Evolutionary conservation across 2,113 vertebrate genomes (phyloP).

Genomic region (Corythaeola cristata): DNA sequence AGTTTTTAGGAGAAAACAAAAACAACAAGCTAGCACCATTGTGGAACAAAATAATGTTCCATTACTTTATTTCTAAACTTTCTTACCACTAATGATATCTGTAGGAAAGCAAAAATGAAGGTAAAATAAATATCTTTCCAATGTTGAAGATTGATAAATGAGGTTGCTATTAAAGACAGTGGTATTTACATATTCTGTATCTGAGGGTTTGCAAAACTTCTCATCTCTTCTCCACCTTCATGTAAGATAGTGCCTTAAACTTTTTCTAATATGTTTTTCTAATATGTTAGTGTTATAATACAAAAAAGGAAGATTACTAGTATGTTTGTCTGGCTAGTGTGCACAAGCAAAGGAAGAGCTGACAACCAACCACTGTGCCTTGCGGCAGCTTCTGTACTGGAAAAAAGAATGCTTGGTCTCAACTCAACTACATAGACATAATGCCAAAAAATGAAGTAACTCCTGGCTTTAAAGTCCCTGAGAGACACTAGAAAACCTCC

Average conservation of each 20-base stretch:
- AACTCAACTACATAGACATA: neutral
- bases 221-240: neutral
- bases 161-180: neutral
- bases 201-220: neutral
- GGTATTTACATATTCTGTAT: neutral
- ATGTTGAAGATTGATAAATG: neutral
- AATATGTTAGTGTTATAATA: neutral
- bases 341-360: neutral
- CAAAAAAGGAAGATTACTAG: neutral
- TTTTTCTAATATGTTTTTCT: neutral
- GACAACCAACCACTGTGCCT: neutral
- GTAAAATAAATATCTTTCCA: neutral
- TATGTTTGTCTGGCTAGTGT: accelerated
- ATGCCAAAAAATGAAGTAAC: constrained; percentile 34
- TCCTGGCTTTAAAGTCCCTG: neutral
- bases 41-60: neutral
- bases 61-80: neutral
- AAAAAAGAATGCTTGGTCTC: neutral
- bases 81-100: neutral
- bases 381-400: neutral
- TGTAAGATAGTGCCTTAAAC: neutral
- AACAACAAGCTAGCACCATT: neutral
- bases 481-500: constrained; percentile 24
- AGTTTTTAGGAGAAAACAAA: neutral
- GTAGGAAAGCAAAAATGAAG: neutral